These are phyloP conservation scores for Megalops cyprinoides DNA, from an alignment of 2,797 vertebrate genomes.

Conservation along the genomic window DNA sequence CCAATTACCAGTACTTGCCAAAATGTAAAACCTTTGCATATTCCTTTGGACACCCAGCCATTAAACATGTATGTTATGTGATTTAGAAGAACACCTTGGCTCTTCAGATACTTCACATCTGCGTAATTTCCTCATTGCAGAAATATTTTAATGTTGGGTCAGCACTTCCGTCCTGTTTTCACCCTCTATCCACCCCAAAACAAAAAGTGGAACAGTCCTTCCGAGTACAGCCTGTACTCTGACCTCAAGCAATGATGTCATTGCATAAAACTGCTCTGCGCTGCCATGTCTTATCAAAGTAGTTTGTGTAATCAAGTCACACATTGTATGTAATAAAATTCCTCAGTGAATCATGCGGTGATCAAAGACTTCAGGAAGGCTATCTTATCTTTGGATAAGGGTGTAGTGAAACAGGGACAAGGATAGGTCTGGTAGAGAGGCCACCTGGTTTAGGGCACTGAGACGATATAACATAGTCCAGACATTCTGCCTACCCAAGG, in stretches of 20 bases:
- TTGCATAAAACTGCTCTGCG: background rate
- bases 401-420: background rate
- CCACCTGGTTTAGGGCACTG: background rate
- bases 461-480: background rate
- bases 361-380: background rate
- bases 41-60: background rate
- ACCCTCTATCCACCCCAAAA: background rate
- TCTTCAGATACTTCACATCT: too few species aligned
- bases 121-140: too few species aligned
- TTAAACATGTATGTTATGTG: background rate
- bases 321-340: background rate
- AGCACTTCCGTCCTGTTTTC: too few species aligned
- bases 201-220: background rate
- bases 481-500: background rate
- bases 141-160: too few species aligned
- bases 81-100: background rate
- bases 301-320: background rate
- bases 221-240: background rate
- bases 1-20: background rate
- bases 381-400: background rate
- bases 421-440: background rate
- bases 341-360: background rate
- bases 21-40: background rate
- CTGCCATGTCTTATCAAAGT: background rate
- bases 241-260: conserved; percentile 20